These are phyloP conservation scores for Phyto melanocephala DNA, from an alignment of 2,888 invertebrate species.

Conservation along the genomic window DNA sequence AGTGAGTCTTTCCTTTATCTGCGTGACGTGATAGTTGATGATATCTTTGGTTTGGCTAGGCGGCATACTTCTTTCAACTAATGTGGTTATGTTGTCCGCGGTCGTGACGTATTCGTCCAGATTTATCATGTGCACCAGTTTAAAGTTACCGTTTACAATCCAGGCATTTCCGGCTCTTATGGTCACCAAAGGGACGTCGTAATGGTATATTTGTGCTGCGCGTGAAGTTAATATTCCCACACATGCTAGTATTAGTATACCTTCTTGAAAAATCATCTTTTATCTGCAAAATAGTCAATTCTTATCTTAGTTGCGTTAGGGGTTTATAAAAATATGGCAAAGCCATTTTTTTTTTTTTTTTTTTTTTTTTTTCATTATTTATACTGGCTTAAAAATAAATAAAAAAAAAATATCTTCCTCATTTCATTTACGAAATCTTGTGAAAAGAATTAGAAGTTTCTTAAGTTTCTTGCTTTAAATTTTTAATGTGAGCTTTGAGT, in stretches of 20 bases:
- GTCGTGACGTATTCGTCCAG: not conserved
- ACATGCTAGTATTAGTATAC: too few species aligned
- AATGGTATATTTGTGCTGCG: not conserved
- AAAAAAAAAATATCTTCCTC: too few species aligned
- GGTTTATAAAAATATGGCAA: not conserved
- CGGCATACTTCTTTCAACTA: slow-evolving; percentile 34
- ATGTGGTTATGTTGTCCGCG: not conserved
- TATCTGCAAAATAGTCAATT: not conserved
- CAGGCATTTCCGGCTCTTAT: not conserved
- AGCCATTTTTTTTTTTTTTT: too few species aligned
- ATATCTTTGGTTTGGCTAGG: not conserved
- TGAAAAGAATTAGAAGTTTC: not conserved
- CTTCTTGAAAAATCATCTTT: too few species aligned
- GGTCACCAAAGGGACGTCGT: not conserved
- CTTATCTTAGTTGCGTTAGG: not conserved
- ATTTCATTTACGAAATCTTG: not conserved
- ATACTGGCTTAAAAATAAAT: too few species aligned
- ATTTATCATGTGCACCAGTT: slow-evolving; percentile 9
- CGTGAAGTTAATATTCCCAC: too few species aligned
- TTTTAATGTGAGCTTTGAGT: slow-evolving; percentile 30
- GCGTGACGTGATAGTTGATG: not conserved
- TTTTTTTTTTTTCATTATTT: too few species aligned
- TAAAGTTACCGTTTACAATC: not conserved
- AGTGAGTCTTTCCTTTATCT: not conserved
- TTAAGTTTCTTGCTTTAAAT: not conserved